Base-by-base conservation (phyloP, 2,888 invertebrate species). In the Mamestra brassicae region DNA sequence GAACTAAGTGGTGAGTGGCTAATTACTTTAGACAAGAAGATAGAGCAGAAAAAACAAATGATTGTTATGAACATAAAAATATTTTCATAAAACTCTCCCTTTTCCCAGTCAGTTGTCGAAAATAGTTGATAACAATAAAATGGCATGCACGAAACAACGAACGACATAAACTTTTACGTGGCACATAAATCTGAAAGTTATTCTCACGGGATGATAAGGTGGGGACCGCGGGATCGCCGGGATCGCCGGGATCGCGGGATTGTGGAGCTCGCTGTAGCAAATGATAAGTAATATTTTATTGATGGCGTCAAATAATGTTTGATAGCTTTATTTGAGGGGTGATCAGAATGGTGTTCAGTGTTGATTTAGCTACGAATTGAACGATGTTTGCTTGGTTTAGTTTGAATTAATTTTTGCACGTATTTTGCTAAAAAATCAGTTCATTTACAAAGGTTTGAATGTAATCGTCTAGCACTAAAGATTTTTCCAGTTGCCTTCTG, bases 81-180 rank as follows among this genome's bases (percentile, higher is more conserved):
- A 45, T 62, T 62, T 45, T 69, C 74, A 68, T 85, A 76, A 66
- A 62, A 38, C 52, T 38, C 69, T 60, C 57, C 87, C 74, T 83
- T 78, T 87, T 81, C 60, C 71, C 76, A 55, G 15, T 82, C 61
- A 73, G 78, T 58, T 85, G 78, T 85, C 74, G 74, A 83, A 89
- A 87, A 83, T 86, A 78, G 89, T 89, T 88, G 87, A 90, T 89
- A 90, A 89, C 90, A 90, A 90, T 90, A 88, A 87, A 90, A 89
- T 87, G 86, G 89, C 89, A 90, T 89, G 87, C 88, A 90, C 89
- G 90, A 92, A 94, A 95, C 94, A 94, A 95, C 93, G 91, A 92
- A 92, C 92, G 94, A 94, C 94, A 95, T 95, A 95, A 96, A 96
- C 92, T 95, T 96, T 96, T 94, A 95, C 94, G 93, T 92, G 92